Percentiles rank a stretch among this genome's conserved stretches.
Evolutionary conservation across 2,888 invertebrate species (phyloP).

Genomic region (Cataglyphis albicans): DNA sequence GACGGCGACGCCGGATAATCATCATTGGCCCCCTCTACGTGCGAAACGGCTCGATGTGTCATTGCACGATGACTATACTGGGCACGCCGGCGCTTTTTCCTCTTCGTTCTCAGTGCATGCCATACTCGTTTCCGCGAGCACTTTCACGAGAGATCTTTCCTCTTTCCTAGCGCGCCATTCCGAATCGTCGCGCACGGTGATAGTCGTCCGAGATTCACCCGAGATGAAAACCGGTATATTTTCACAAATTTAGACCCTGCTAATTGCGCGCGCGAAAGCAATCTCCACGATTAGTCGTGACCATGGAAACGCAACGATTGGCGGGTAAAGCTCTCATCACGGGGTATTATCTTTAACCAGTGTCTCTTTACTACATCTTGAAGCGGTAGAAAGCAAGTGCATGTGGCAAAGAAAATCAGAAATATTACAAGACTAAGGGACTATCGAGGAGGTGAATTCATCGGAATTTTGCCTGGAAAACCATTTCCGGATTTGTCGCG

Average conservation of each 20-base stretch:
- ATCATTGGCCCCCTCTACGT: constrained; percentile 37
- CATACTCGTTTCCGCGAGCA: constrained; percentile 35
- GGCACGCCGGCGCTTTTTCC: constrained; percentile 48
- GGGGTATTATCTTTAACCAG: not conserved
- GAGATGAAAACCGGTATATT: not conserved
- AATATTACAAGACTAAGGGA: not conserved
- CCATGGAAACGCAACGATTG: not conserved
- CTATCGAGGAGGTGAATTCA: not conserved
- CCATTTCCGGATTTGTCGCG: not conserved
- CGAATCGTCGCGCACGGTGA: not conserved
- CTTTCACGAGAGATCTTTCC: constrained; percentile 19
- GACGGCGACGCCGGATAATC: constrained; percentile 5
- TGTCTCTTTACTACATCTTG: not conserved
- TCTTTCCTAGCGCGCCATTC: not conserved
- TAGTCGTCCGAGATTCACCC: not conserved
- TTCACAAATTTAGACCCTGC: not conserved
- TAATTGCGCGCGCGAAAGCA: not conserved
- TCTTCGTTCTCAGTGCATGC: constrained; percentile 1
- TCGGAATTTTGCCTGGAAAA: not conserved
- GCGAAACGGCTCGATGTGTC: constrained; percentile 79
- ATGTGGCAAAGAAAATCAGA: not conserved
- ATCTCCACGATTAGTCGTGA: not conserved
- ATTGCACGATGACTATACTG: constrained; percentile 75
- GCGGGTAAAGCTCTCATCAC: not conserved
- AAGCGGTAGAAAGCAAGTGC: not conserved